Conservation (phyloP, 2,888 invertebrate genomes). For the Adineta ricciae region DNA sequence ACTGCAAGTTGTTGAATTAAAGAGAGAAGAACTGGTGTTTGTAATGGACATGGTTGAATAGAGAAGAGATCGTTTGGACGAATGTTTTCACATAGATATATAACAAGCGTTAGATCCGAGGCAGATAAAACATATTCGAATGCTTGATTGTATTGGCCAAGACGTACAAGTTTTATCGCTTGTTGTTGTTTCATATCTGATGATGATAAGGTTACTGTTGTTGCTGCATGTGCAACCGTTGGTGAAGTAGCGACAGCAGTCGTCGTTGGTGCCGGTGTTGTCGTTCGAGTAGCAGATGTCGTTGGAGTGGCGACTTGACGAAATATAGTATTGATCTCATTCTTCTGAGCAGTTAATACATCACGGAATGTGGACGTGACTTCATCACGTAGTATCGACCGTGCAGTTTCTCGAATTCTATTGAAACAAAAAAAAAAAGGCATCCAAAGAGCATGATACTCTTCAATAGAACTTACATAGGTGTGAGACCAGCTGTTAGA, state of each 20-base stretch:
- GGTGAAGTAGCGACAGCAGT: neutral
- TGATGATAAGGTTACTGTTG: conserved; percentile 30
- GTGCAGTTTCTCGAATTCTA: neutral
- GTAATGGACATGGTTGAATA: conserved; percentile 61
- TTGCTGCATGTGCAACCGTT: conserved; percentile 39
- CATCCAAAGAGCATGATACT: neutral
- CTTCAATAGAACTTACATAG: neutral
- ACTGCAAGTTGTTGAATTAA: conserved; percentile 85
- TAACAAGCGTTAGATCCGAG: conserved; percentile 73
- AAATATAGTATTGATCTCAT: neutral
- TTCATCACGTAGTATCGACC: neutral
- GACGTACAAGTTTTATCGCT: conserved; percentile 55
- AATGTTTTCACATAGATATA: conserved; percentile 73
- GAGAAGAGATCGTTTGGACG: conserved; percentile 68
- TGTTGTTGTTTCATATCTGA: conserved; percentile 41
- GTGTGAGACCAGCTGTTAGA: conserved; percentile 29
- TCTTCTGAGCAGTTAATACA: neutral
- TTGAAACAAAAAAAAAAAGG: neutral
- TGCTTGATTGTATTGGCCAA: conserved; percentile 71
- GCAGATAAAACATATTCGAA: conserved; percentile 74
- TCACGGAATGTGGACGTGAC: neutral
- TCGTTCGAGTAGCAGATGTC: neutral
- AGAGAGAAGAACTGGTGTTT: conserved; percentile 78
- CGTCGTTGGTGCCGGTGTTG: neutral
- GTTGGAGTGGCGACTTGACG: neutral